Percentiles rank a stretch among this genome's conserved stretches.
These are phyloP conservation scores for Ditula angustiorana DNA, from an alignment of 2,888 invertebrate genomes.

Conservation along the genomic window DNA sequence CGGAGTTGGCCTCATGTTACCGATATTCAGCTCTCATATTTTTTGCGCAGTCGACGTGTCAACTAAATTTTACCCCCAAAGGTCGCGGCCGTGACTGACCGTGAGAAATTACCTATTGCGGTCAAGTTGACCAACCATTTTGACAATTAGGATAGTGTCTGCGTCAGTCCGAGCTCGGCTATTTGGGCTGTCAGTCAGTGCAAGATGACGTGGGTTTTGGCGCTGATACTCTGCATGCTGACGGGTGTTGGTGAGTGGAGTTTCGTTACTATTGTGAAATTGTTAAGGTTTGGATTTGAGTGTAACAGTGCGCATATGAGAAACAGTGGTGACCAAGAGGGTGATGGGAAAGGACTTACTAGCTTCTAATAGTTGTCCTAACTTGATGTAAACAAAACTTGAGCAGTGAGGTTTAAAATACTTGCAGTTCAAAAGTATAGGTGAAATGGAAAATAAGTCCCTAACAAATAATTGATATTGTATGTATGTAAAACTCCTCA, in stretches of 20 bases:
- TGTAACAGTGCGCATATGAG: not conserved
- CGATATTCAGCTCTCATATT: constrained; percentile 11
- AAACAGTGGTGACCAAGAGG: too few relatives aligned
- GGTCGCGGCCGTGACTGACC: constrained; percentile 70
- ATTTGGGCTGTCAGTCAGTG: constrained; percentile 48
- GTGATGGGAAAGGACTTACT: not conserved
- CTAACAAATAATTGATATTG: too few relatives aligned
- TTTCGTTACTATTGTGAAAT: constrained; percentile 21
- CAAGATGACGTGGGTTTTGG: constrained; percentile 25
- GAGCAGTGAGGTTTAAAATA: too few relatives aligned
- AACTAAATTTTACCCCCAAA: constrained; percentile 47
- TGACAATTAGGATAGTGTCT: constrained; percentile 57
- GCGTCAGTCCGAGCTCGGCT: constrained; percentile 46
- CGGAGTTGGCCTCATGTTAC: not conserved
- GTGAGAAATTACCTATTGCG: constrained; percentile 72
- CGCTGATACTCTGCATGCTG: constrained; percentile 42
- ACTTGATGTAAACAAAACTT: not conserved
- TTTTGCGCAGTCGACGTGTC: constrained; percentile 21
- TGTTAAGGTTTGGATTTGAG: not conserved
- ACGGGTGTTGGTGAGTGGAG: constrained; percentile 54
- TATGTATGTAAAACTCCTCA: too few relatives aligned
- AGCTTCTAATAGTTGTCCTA: not conserved
- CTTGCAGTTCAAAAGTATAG: too few relatives aligned
- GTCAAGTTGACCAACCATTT: constrained; percentile 59
- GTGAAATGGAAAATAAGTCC: too few relatives aligned